Evolutionary conservation across 2,113 vertebrate species (phyloP).

Genomic region (Colius striatus): DNA sequence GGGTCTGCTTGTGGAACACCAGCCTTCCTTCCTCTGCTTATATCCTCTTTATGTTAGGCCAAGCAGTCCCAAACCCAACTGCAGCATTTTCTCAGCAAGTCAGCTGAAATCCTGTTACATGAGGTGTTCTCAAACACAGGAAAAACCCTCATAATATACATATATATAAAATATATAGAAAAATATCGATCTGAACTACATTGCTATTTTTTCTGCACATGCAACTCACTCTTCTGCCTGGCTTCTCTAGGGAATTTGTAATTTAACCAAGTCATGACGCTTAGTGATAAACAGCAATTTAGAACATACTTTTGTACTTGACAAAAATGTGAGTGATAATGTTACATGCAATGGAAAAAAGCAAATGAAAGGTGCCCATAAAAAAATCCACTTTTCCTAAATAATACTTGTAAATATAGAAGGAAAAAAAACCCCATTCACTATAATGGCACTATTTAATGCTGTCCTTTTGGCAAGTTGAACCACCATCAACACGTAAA

Average conservation of each 20-base stretch:
- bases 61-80: neutral
- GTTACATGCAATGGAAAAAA: neutral
- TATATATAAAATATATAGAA: neutral
- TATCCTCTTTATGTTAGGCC: neutral
- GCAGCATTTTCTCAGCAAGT: neutral
- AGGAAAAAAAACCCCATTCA: neutral
- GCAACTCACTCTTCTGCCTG: neutral
- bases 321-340: neutral
- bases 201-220: neutral
- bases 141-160: neutral
- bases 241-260: neutral
- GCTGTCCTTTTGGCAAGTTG: neutral
- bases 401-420: neutral
- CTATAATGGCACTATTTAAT: neutral
- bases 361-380: neutral
- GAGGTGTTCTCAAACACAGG: neutral
- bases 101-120: neutral
- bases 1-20: neutral
- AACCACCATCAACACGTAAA: neutral
- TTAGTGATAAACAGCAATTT: neutral
- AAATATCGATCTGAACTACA: neutral
- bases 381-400: neutral
- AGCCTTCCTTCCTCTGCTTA: neutral
- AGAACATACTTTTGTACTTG: neutral
- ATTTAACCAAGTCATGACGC: slow-evolving; percentile 13